Evolutionary conservation across 2,888 invertebrate species (phyloP), one percentile per base, ranked within the genome.

Genomic region (Sylvicola fuscatus): DNA sequence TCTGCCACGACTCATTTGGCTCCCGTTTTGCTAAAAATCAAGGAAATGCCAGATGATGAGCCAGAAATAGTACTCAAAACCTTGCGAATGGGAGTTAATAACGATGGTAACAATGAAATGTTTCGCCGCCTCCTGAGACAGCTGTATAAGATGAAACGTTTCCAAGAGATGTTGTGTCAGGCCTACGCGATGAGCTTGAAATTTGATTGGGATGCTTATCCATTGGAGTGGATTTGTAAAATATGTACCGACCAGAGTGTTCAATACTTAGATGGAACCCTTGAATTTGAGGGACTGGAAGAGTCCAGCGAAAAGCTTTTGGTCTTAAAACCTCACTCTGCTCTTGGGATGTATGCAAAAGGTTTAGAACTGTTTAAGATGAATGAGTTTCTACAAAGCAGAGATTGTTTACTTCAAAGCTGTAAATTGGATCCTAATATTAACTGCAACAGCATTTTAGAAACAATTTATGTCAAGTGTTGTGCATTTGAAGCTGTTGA

Each of bases 191-290:
- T 72, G 63, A 55, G 60, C 33, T 45, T 48, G 16, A 42, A 59
- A 5, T 68, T 62, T 47, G 59, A 64, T 3, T 52, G 56, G 2
- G 63, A 67, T 44, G 48, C 54, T 14, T 62, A 61, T 43, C 60
- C 68, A 1, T 53, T 69, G 38, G 70, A 70, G 49, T 72, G 70
- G 69, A 62, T 72, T 38, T 73, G 73, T 45, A 66, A 65, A 43
- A 14, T 36, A 21, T 21, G 21, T 8, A 21, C 21, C 8, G 21
- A 21, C 21, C 5, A 21, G 21, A 21, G 21, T 21, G 21, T 8
- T 21, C 4, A 21, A 8, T 21, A 21, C 8, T 21, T 21, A 21
- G 21, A 21, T 21, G 21, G 21, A 6, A 21, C 21, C 4, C 8
- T 21, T 6, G 8, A 6, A 8, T 21, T 21, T 8, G 8, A 8